phyloP scores from a whole-genome alignment of 2,888 invertebrate species.

The Arenicola marina region DNA sequence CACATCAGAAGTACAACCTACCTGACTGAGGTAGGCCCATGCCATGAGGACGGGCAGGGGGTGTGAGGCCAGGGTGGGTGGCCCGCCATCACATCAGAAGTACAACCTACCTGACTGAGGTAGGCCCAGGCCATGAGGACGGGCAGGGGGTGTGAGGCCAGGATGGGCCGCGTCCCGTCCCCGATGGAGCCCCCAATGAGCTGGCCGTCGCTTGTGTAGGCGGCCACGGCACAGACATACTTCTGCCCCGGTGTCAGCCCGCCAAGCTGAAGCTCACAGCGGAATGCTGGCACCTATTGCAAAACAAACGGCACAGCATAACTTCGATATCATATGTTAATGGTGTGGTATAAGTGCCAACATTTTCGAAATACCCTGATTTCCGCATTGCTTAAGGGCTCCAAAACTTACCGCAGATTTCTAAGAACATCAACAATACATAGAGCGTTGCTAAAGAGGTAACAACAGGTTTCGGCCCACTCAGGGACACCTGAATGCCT shows the following conservation, averaged over 20 bases:
- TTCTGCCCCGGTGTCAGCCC: constrained; percentile 52
- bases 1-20: no score
- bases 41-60: constrained; percentile 56
- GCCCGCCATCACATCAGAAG: no score
- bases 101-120: constrained; percentile 57
- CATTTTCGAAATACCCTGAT: no score
- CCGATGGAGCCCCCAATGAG: constrained; percentile 58
- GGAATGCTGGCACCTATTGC: constrained; percentile 55
- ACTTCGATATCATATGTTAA: no score
- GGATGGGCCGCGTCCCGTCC: constrained; percentile 54
- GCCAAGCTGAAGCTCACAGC: constrained; percentile 48
- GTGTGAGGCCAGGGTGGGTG: constrained; percentile 57
- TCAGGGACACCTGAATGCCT: no score
- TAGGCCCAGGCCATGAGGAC: constrained; percentile 58
- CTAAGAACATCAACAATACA: no score
- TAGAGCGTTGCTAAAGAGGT: no score
- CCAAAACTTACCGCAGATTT: no score
- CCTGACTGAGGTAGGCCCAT: constrained; percentile 59
- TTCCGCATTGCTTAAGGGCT: no score
- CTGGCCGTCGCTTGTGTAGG: constrained; percentile 57
- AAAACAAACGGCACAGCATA: no score
- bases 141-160: constrained; percentile 57
- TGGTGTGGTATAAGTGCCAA: no score
- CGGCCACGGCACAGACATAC: constrained; percentile 60
- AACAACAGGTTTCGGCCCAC: no score